These are phyloP conservation scores for Tamias sibiricus DNA, from an alignment of 2,113 vertebrate species.

Conservation along the genomic window DNA sequence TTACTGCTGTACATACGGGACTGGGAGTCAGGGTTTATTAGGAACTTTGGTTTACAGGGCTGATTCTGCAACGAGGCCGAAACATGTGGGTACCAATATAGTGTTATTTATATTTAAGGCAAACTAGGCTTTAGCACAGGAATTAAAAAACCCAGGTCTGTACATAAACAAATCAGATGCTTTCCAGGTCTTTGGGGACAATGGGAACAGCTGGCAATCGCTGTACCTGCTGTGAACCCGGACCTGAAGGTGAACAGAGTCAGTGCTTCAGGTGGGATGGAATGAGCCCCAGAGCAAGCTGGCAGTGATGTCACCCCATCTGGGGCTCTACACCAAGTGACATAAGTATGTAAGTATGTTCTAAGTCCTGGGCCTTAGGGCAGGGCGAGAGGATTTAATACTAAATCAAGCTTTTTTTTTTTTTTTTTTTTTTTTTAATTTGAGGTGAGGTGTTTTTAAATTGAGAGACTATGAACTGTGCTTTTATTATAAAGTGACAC, in stretches of 20 bases:
- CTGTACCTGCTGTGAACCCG: not conserved
- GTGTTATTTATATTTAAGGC: not conserved
- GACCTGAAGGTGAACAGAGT: not conserved
- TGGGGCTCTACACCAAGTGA: fast-evolving
- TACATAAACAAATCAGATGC: not conserved
- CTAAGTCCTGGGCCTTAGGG: not conserved
- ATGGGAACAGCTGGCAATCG: not conserved
- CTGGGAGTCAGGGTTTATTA: not conserved
- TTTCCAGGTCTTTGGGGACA: not conserved
- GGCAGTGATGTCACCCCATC: fast-evolving
- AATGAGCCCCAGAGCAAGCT: fast-evolving
- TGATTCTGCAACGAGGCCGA: not conserved
- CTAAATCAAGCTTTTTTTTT: not conserved
- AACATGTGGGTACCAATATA: not conserved
- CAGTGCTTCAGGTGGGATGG: fast-evolving
- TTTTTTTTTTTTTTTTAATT: not conserved
- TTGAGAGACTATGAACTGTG: not conserved
- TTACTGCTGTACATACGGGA: not conserved
- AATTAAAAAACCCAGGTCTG: not conserved
- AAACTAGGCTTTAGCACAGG: not conserved
- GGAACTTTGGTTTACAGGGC: not conserved
- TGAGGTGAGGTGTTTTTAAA: not conserved
- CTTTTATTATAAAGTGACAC: not conserved
- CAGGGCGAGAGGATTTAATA: not conserved
- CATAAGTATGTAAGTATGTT: fast-evolving